Base-by-base conservation (phyloP, 2,797 vertebrate species). In the Loris lydekkerianus region DNA sequence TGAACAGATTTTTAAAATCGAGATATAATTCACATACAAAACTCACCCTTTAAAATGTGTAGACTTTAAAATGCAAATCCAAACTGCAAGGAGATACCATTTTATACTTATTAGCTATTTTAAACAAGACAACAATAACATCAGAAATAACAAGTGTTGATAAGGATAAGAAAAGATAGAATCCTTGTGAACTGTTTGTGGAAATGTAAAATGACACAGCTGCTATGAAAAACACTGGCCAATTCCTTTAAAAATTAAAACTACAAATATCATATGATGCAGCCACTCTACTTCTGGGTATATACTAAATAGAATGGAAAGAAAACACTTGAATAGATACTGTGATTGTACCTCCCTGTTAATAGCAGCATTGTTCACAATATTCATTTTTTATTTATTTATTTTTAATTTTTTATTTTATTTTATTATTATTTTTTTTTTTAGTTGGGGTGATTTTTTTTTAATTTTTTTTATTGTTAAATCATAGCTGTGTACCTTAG, bases 11-110 rank as follows among this genome's bases (percentile, higher is more conserved):
- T 77, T 61, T 34, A 31, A 87, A 77, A n/a, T 15, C 77, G 37
- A 88, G 37, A 65, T 77, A 23, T 34, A 83, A 86, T 89, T 87
- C 53, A 78, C n/a, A 78, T 53, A 53, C 56, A 85, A 90, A 92
- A 86, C 61, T 86, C 23, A 72, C 21, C 46, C 18, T 60, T 86
- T 87, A 53, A 89, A 82, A 90, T 53, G 37, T 53, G 10, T 89
- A 29, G 23, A 70, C 11, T 76, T 91, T 49, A 75, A 86, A 93
- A 58, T 72, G n/a, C 56, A 90, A 85, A 83, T 86, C 15, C 29
- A 93, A 93, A 37, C 61, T 70, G 43, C 63, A 31, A 23, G n/a
- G 67, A 82, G 40, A 63, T 86, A 69, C 49, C 40, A 63, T 7
- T 76, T 92, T 9, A 40, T 18, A 83, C 3, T 7, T 27, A 61